Percentiles rank a stretch among this genome's conserved stretches.
These are phyloP conservation scores for Torymus tubicola DNA, from an alignment of 2,888 invertebrate genomes.

Conservation along the genomic window DNA sequence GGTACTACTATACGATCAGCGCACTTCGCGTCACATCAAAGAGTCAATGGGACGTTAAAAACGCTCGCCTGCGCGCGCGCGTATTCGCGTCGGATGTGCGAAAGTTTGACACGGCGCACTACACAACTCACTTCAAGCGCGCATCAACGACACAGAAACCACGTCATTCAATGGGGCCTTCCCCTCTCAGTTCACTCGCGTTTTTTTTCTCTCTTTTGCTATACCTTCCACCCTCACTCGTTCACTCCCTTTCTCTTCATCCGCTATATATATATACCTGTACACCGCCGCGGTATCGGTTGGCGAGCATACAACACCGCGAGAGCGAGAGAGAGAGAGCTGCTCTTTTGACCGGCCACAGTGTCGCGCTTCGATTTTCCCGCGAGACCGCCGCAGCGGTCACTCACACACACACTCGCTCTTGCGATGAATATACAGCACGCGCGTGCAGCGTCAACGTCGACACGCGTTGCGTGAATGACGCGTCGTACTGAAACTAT, in stretches of 20 bases:
- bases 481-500: too few species aligned
- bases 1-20: too few species aligned
- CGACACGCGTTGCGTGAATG: background rate
- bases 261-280: too few species aligned
- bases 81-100: too few species aligned
- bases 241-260: background rate
- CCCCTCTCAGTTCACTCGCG: background rate
- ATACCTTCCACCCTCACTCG: background rate
- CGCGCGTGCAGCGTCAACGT: background rate
- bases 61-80: too few species aligned
- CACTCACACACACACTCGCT: background rate
- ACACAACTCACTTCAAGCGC: background rate
- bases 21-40: too few species aligned
- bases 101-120: too few species aligned
- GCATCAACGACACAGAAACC: background rate
- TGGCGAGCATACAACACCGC: too few species aligned
- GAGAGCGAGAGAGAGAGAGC: too few species aligned
- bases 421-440: background rate
- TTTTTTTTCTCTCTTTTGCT: slow-evolving; percentile 2
- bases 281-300: too few species aligned
- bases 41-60: too few species aligned
- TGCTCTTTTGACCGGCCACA: slow-evolving; percentile 17
- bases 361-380: slow-evolving; percentile 3
- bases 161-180: too few species aligned
- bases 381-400: background rate